phyloP scores from a whole-genome alignment of 2,888 invertebrate genomes.

The Ophion ellenae region DNA sequence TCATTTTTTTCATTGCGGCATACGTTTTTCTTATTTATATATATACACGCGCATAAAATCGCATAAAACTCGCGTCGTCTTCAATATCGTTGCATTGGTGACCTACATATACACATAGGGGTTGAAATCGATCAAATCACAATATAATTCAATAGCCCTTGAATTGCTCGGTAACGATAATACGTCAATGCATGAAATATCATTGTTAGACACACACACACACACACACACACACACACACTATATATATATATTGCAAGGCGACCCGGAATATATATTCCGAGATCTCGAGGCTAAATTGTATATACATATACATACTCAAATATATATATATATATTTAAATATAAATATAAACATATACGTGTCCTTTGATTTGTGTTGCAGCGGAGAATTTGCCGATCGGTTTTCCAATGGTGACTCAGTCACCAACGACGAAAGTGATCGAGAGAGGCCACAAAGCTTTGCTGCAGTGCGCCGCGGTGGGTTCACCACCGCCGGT shows the following conservation, averaged over 20 bases:
- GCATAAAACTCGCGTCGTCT: too few relatives aligned
- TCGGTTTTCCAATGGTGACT: constrained; percentile 95
- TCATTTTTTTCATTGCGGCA: too few relatives aligned
- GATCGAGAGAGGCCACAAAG: constrained; percentile 97
- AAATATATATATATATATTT: not conserved
- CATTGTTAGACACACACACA: not conserved
- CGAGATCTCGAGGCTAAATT: too few relatives aligned
- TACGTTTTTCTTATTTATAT: too few relatives aligned
- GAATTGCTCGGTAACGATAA: not conserved
- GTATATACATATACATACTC: not conserved
- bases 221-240: too few relatives aligned
- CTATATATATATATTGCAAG: too few relatives aligned
- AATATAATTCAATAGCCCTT: not conserved
- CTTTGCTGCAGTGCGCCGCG: constrained; percentile 95
- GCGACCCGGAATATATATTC: too few relatives aligned
- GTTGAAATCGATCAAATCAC: not conserved
- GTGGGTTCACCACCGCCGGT: constrained; percentile 92
- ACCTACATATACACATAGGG: too few relatives aligned
- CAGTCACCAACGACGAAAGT: constrained; percentile 96
- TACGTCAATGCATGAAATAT: too few relatives aligned
- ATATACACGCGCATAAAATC: too few relatives aligned
- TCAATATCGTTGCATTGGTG: too few relatives aligned
- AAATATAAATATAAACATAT: not conserved
- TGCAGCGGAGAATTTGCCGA: constrained; percentile 93
- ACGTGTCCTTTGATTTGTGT: constrained; percentile 71